These are phyloP conservation scores for Pediacus dermestoides DNA, from an alignment of 2,888 invertebrate species.

Conservation along the genomic window DNA sequence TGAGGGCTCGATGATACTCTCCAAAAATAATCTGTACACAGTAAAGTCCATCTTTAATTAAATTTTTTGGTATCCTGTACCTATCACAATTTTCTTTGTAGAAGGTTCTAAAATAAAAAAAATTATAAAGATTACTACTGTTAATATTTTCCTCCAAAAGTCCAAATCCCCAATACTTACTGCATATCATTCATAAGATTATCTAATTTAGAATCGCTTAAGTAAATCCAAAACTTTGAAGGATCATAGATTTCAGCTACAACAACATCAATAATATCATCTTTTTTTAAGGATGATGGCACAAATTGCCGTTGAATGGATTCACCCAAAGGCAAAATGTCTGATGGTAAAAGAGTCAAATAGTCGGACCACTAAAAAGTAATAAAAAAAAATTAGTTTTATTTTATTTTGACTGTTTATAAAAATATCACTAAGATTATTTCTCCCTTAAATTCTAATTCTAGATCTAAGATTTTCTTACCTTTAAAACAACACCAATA, in stretches of 20 bases:
- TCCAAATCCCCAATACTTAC: too few species aligned
- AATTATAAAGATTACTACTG: too few species aligned
- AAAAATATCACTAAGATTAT: too few species aligned
- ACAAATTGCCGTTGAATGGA: conserved; percentile 29
- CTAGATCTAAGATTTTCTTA: too few species aligned
- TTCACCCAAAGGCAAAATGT: conserved; percentile 31
- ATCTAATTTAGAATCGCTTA: conserved; percentile 48
- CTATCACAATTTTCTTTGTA: conserved; percentile 20
- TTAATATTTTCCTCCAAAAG: too few species aligned
- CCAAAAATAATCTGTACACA: conserved; percentile 50
- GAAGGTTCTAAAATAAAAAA: conserved; percentile 24
- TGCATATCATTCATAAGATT: conserved; percentile 55
- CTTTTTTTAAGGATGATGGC: conserved; percentile 18
- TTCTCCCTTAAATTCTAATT: not conserved
- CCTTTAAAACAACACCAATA: too few species aligned
- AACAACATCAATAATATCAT: conserved; percentile 44
- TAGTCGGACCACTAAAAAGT: conserved; percentile 28
- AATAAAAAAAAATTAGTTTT: too few species aligned
- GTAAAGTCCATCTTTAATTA: conserved; percentile 49
- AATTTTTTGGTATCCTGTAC: conserved; percentile 27
- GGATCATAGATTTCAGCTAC: conserved; percentile 57
- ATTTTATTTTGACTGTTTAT: too few species aligned
- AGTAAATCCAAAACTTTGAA: conserved; percentile 57
- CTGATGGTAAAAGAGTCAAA: conserved; percentile 25
- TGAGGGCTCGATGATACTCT: conserved; percentile 56